phyloP scores from a whole-genome alignment of 2,888 invertebrate genomes.

The Lampropteryx suffumata region DNA sequence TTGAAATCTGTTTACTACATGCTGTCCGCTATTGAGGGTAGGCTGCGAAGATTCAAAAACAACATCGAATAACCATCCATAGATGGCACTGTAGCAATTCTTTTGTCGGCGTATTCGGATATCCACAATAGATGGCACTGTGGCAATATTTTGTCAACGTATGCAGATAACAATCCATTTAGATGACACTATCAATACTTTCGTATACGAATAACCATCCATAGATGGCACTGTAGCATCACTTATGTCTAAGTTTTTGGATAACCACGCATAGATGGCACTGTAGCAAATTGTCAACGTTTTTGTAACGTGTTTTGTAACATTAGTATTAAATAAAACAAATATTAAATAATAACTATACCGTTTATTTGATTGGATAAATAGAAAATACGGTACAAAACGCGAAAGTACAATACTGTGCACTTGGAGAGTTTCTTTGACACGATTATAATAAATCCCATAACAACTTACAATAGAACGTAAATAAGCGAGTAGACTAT shows the following conservation, averaged over 20 bases:
- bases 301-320: conserved; percentile 16
- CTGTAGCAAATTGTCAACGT: too few relatives aligned
- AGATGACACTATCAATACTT: too few relatives aligned
- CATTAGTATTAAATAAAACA: conserved; percentile 22
- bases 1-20: conserved; percentile 60
- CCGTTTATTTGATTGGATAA: conserved; percentile 37
- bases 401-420: conserved; percentile 15
- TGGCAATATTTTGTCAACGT: too few relatives aligned
- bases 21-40: conserved; percentile 66
- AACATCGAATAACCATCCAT: conserved; percentile 32
- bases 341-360: conserved; percentile 30
- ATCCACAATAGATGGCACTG: too few relatives aligned
- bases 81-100: neutral
- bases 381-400: conserved; percentile 33
- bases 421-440: conserved; percentile 15
- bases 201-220: too few relatives aligned
- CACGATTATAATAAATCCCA: conserved; percentile 16
- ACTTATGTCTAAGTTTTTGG: too few relatives aligned
- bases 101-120: conserved; percentile 3
- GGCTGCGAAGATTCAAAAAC: conserved; percentile 59
- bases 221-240: too few relatives aligned
- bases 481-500: conserved; percentile 31
- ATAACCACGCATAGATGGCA: too few relatives aligned
- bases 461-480: conserved; percentile 23
- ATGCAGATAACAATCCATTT: too few relatives aligned